These are phyloP conservation scores for Tenthredo livida DNA, from an alignment of 2,888 invertebrate genomes.

Conservation along the genomic window DNA sequence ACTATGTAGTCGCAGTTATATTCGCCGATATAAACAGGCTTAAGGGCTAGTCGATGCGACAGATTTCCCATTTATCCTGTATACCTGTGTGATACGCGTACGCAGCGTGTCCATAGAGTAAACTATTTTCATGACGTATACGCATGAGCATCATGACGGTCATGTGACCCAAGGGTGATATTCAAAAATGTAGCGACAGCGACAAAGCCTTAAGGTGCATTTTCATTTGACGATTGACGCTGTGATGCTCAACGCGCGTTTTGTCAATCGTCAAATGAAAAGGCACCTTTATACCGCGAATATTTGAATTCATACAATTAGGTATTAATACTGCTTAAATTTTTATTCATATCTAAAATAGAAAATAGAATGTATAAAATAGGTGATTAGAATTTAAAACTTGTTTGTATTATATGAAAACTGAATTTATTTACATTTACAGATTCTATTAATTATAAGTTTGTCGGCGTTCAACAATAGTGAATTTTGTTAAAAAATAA, in stretches of 20 bases:
- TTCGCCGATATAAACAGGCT: slow-evolving; percentile 9
- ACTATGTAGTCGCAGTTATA: background rate
- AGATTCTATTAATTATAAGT: background rate
- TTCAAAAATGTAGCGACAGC: background rate
- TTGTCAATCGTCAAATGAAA: too few species aligned
- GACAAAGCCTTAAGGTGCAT: too few species aligned
- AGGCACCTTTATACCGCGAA: background rate
- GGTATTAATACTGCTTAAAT: background rate
- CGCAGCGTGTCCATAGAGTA: background rate
- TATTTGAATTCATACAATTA: background rate
- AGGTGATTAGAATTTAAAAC: background rate
- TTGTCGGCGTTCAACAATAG: background rate
- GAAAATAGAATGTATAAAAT: background rate
- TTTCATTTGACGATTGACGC: too few species aligned
- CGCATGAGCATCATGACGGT: background rate
- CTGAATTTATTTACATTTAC: slow-evolving; percentile 40
- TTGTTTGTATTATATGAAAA: slow-evolving; percentile 24
- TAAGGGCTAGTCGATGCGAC: background rate
- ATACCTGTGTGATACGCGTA: background rate
- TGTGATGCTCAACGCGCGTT: too few species aligned
- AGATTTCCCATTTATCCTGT: background rate
- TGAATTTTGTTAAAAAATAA: slow-evolving; percentile 6
- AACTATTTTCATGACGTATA: background rate
- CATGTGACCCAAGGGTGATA: background rate
- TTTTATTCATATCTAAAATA: background rate